Evolutionary conservation across 2,113 vertebrate genomes (phyloP).

Genomic region (Illadopsis cleaveri): DNA sequence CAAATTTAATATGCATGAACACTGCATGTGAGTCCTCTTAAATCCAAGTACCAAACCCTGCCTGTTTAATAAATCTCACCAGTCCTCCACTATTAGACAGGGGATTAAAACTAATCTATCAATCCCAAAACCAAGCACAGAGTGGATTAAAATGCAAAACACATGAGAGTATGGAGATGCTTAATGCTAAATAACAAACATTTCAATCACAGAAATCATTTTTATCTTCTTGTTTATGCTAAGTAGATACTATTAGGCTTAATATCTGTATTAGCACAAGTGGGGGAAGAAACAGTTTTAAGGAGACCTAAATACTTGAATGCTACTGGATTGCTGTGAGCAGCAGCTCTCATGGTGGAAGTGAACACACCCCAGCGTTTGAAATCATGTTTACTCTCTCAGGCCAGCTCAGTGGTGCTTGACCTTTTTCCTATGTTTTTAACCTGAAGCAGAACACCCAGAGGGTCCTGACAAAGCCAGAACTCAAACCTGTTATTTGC

Average conservation of each 20-base stretch:
- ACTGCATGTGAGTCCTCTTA: constrained; percentile 76
- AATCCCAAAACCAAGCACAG: constrained; percentile 81
- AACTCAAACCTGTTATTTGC: not conserved
- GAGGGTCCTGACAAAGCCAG: constrained; percentile 24
- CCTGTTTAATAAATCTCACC: constrained; percentile 83
- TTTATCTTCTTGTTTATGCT: constrained; percentile 84
- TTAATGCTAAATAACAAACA: constrained; percentile 85
- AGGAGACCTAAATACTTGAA: constrained; percentile 69
- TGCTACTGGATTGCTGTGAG: not conserved
- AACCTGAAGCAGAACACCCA: constrained; percentile 19
- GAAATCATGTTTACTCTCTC: constrained; percentile 60
- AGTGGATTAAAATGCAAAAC: constrained; percentile 85
- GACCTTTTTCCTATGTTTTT: constrained; percentile 53
- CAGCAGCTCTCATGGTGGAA: not conserved
- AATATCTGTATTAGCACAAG: constrained; percentile 80
- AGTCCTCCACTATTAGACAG: constrained; percentile 82
- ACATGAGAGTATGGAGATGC: constrained; percentile 75
- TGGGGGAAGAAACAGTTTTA: constrained; percentile 67
- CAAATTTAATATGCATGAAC: constrained; percentile 79
- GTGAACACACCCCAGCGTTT: not conserved
- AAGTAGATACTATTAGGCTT: constrained; percentile 83
- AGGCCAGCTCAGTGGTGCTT: constrained; percentile 49
- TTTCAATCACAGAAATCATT: constrained; percentile 84
- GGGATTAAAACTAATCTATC: constrained; percentile 86
- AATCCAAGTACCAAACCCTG: constrained; percentile 80